Evolutionary conservation across 2,797 vertebrate species (phyloP).

Genomic region (Corythornis leucogaster): DNA sequence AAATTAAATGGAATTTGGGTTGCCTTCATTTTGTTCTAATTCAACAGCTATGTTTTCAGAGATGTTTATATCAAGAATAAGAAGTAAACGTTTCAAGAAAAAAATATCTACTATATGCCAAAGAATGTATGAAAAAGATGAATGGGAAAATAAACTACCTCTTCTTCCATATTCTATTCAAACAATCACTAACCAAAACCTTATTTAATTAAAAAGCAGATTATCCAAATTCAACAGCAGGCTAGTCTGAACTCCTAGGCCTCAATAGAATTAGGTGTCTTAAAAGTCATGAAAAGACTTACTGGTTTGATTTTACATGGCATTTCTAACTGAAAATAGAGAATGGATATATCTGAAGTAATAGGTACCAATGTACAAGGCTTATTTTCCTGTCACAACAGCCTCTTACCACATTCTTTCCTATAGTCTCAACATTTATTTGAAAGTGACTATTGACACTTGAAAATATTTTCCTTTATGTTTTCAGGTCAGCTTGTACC

Average conservation of each 20-base stretch:
- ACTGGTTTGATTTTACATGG: background rate
- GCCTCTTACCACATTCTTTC: background rate
- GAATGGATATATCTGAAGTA: background rate
- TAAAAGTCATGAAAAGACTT: background rate
- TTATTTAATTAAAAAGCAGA: background rate
- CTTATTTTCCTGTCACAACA: background rate
- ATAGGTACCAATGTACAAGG: background rate
- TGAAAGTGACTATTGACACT: background rate
- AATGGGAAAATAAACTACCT: background rate
- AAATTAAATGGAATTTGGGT: slow-evolving; percentile 26
- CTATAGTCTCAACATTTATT: background rate
- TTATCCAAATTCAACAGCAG: background rate
- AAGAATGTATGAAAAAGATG: background rate
- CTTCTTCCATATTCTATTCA: background rate
- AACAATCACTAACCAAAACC: background rate
- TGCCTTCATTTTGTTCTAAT: background rate
- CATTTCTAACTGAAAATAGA: background rate
- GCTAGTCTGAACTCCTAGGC: background rate
- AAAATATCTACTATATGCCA: background rate
- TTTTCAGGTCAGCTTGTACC: background rate
- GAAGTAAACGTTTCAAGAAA: background rate
- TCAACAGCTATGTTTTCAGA: background rate
- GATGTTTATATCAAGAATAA: background rate
- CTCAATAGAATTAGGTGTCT: background rate
- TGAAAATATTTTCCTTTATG: background rate